These are phyloP conservation scores for Clinocottus analis DNA, from an alignment of 2,113 vertebrate species.

Conservation along the genomic window DNA sequence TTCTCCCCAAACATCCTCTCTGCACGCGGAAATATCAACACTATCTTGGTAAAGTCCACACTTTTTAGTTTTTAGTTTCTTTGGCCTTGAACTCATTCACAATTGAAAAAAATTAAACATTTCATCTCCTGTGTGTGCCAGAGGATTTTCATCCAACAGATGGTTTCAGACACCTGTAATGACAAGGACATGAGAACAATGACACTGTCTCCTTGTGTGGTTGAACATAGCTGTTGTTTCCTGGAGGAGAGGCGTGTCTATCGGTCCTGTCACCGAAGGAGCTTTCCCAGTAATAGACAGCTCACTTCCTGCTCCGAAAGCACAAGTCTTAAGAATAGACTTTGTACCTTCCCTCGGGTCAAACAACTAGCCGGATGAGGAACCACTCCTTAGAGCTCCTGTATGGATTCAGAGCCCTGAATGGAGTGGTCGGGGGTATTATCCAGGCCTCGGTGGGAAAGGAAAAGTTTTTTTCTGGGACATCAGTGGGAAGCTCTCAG, in stretches of 20 bases:
- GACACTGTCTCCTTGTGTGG: not conserved
- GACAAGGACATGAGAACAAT: too few species aligned
- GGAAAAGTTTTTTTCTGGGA: not conserved
- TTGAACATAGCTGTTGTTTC: constrained; percentile 33
- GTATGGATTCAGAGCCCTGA: not conserved
- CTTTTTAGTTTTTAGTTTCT: too few species aligned
- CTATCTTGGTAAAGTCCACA: not conserved
- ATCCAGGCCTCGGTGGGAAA: not conserved
- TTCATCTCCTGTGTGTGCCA: not conserved
- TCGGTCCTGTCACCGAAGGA: constrained; percentile 1
- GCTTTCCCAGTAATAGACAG: not conserved
- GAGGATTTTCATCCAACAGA: not conserved
- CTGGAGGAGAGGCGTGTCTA: not conserved
- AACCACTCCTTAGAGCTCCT: too few species aligned
- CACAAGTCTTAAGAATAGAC: not conserved
- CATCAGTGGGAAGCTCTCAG: not conserved
- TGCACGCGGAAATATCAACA: not conserved
- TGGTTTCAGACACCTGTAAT: not conserved
- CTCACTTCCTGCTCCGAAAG: constrained; percentile 33
- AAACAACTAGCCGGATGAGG: not conserved
- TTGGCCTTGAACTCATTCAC: too few species aligned
- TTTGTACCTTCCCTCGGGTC: not conserved
- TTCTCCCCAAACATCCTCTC: constrained; percentile 20
- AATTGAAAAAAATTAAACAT: not conserved
- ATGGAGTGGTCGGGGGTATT: not conserved